Percentiles rank a stretch among this genome's conserved stretches.
Evolutionary conservation across 2,797 vertebrate genomes (phyloP).

Genomic region (Hippocampus kuda): DNA sequence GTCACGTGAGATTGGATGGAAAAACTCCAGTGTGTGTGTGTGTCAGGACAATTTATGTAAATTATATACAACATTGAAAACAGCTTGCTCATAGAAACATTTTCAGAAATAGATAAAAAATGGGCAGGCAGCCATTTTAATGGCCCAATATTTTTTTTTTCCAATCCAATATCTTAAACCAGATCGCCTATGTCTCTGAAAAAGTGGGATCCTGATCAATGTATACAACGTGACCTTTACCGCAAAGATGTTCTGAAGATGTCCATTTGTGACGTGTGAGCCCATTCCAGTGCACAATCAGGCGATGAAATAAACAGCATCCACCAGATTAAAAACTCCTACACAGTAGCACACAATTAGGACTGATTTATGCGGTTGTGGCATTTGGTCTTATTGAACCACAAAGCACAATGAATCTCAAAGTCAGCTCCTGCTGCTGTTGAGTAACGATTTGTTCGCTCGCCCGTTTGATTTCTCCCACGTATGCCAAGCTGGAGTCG

Average conservation of each 20-base stretch:
- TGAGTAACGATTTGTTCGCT: conserved; percentile 53
- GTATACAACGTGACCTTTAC: background rate
- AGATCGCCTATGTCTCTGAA: background rate
- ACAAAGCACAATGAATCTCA: conserved; percentile 45
- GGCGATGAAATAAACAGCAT: background rate
- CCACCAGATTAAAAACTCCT: background rate
- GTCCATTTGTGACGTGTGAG: background rate
- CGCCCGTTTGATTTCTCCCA: conserved; percentile 54
- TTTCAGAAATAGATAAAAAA: background rate
- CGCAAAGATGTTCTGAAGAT: background rate
- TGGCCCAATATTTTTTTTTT: background rate
- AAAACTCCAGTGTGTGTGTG: too few species aligned
- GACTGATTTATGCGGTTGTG: conserved; percentile 36
- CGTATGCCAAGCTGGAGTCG: conserved; percentile 34
- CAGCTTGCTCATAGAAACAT: too few species aligned
- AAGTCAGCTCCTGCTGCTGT: conserved; percentile 37
- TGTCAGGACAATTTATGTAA: too few species aligned
- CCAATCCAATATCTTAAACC: background rate
- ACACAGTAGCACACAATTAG: conserved; percentile 34
- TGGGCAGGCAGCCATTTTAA: background rate
- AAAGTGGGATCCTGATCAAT: background rate
- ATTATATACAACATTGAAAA: too few species aligned
- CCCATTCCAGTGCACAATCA: background rate
- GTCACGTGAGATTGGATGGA: too few species aligned
- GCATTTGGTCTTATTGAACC: conserved; percentile 48